Evolutionary conservation across 1,140 invertebrate species (phyloP), one percentile per base, ranked within the genome.

Genomic region (Bombyx mori): DNA sequence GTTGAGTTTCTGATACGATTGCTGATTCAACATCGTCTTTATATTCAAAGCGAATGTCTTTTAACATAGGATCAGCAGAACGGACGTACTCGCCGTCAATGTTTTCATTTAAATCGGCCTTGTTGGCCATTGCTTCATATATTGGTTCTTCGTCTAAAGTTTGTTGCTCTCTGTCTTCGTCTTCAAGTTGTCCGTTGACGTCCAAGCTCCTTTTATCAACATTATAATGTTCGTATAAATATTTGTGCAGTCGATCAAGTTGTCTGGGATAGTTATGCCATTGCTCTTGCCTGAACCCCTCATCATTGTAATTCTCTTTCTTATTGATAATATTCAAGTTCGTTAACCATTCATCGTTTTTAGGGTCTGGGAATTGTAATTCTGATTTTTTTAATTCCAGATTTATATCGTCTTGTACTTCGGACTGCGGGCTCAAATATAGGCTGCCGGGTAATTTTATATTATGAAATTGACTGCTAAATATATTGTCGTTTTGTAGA

Each of bases 231-330:
- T 65, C 63, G 52, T 73, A 65, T 2, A 71, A 56, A 52, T 69
- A 68, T 44, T 68, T 70, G 57, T 85, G 71, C n/a, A 85, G 82
- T 35, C 82, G 82, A 64, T 85, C 79, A 10, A 85, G 58, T 50
- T 82, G 79, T 57, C 79, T 65, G 6, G 82, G 82, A 62, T 85
- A 85, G 56, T 85, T 82, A 52, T 82, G 82, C 82, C 82, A 82
- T 62, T 85, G 82, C 63, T 85, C 72, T 77, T 82, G 77, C 52
- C 79, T 61, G 57, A 69, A 80, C 4, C 82, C 78, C 49, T 80
- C 68, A 42, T 73, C 74, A 44, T 79, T 65, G 48, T 74, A 73
- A 52, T 70, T 77, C 12, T 75, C 69, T 44, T 73, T 66, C 58
- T 76, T 73, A 48, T 71, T 71, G 18, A 66, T 48, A 26, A 50